Evolutionary conservation across 2,797 vertebrate genomes (phyloP).

Genomic region (Pipistrellus pipistrellus): DNA sequence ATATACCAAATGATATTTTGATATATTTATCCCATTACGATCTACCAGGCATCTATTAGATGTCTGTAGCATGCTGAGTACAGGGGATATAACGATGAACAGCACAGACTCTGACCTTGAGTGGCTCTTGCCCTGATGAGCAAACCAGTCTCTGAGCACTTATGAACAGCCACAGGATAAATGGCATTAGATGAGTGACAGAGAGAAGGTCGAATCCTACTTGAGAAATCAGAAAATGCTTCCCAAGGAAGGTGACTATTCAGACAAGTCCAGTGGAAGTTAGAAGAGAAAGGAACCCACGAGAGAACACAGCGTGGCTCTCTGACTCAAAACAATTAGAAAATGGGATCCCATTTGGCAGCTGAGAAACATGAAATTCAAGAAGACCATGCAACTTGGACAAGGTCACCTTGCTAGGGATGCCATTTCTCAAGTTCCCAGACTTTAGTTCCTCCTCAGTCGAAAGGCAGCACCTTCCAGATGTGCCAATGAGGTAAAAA

Average conservation of each 20-base stretch:
- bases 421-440: conserved; percentile 72
- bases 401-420: conserved; percentile 39
- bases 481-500: conserved; percentile 73
- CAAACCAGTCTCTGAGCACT: background rate
- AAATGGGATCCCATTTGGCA: conserved; percentile 11
- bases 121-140: background rate
- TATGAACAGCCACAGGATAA: background rate
- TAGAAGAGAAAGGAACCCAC: background rate
- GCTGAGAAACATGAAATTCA: background rate
- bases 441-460: conserved; percentile 35
- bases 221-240: conserved; percentile 3
- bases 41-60: background rate
- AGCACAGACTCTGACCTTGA: background rate
- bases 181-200: background rate
- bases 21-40: background rate
- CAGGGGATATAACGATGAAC: background rate
- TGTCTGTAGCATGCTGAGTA: background rate
- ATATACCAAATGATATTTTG: background rate
- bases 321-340: background rate
- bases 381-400: background rate
- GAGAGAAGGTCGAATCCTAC: background rate
- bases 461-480: conserved; percentile 72
- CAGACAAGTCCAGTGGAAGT: background rate
- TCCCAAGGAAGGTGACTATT: background rate
- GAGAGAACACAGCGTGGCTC: background rate